A percentile compares a stretch with the other conserved stretches of the same genome.
phyloP scores from a whole-genome alignment of 2,888 invertebrate genomes.

The Brenthis daphne region DNA sequence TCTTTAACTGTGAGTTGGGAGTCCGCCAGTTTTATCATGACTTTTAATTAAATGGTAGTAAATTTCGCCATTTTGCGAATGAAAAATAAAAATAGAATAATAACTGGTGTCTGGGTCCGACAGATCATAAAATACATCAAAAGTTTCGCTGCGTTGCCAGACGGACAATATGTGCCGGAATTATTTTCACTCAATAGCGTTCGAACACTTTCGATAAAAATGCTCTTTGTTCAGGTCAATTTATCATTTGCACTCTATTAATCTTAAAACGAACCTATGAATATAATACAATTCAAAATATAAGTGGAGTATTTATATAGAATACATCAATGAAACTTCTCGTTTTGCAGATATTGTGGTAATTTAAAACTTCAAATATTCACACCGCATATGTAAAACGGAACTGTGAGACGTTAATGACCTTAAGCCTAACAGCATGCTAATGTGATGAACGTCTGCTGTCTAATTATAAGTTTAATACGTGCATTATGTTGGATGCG shows the following conservation, averaged over 20 bases:
- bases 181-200: slow-evolving; percentile 11
- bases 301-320: neutral
- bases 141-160: slow-evolving; percentile 12
- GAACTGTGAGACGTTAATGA: slow-evolving; percentile 18
- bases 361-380: slow-evolving; percentile 10
- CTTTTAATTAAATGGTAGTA: slow-evolving; percentile 16
- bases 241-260: slow-evolving; percentile 11
- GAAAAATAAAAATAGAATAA: neutral
- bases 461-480: slow-evolving; percentile 9
- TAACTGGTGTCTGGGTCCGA: slow-evolving; percentile 2
- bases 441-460: slow-evolving; percentile 5
- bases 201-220: slow-evolving; percentile 21
- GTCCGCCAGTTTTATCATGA: slow-evolving; percentile 23
- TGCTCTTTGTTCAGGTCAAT: slow-evolving; percentile 14
- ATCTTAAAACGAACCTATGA: neutral
- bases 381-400: slow-evolving; percentile 6
- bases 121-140: slow-evolving; percentile 16
- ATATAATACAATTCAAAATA: neutral
- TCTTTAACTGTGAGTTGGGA: slow-evolving; percentile 24
- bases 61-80: neutral
- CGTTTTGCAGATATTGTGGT: slow-evolving; percentile 1
- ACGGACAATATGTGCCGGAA: slow-evolving; percentile 5
- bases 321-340: neutral
- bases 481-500: neutral
- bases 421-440: slow-evolving; percentile 7